Conservation (phyloP, 2,888 invertebrate genomes). For the Heliconius ethilla region DNA sequence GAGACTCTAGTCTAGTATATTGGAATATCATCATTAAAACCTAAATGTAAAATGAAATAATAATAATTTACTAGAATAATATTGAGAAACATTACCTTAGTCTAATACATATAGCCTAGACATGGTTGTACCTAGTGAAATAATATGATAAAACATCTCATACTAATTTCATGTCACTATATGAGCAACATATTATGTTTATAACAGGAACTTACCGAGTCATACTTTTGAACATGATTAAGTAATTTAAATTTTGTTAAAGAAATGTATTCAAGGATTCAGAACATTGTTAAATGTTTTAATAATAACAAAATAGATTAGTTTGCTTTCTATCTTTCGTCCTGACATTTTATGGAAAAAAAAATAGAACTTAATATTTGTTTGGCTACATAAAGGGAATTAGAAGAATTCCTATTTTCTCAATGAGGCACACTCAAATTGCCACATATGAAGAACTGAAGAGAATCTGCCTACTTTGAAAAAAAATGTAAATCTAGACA, state of each 20-base stretch:
- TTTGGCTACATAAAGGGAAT: too few species aligned
- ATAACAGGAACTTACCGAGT: background rate
- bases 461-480: background rate
- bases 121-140: background rate
- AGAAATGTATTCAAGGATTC: background rate
- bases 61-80: too few species aligned
- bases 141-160: background rate
- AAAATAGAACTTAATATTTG: too few species aligned
- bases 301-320: background rate
- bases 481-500: background rate
- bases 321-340: background rate
- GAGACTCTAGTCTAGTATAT: constrained; percentile 86
- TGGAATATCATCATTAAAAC: constrained; percentile 79
- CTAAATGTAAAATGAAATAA: too few species aligned
- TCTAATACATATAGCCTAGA: background rate
- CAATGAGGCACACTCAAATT: too few species aligned
- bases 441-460: too few species aligned
- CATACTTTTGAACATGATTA: background rate
- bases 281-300: background rate
- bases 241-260: background rate
- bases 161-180: background rate
- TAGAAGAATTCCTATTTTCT: too few species aligned
- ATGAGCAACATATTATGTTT: background rate
- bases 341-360: too few species aligned
- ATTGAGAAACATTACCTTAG: too few species aligned